Evolutionary conservation across 2,888 invertebrate species (phyloP).

Genomic region (Seira musarum): DNA sequence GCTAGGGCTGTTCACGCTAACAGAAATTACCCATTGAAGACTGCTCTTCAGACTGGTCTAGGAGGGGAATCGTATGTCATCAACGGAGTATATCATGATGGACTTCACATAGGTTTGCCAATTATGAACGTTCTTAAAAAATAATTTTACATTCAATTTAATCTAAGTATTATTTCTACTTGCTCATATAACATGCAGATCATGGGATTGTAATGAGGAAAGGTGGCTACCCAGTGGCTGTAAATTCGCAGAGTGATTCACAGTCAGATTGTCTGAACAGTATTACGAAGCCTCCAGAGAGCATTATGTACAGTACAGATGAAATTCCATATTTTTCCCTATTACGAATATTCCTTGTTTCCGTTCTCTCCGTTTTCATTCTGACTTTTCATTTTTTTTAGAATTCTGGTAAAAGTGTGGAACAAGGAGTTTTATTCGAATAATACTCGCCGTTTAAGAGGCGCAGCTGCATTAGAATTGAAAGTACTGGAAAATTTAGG

Average conservation of each 20-base stretch:
- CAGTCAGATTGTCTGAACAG: slow-evolving; percentile 73
- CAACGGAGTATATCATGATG: slow-evolving; percentile 75
- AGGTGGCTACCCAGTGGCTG: slow-evolving; percentile 75
- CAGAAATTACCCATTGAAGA: slow-evolving; percentile 73
- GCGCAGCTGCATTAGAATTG: slow-evolving; percentile 75
- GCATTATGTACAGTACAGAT: slow-evolving; percentile 75
- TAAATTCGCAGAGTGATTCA: slow-evolving; percentile 69
- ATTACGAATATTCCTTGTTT: no score
- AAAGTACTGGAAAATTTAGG: slow-evolving; percentile 77
- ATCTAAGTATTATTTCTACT: no score
- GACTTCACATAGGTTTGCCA: slow-evolving; percentile 76
- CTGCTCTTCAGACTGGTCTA: slow-evolving; percentile 75
- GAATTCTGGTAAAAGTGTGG: slow-evolving; percentile 72
- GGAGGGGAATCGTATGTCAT: slow-evolving; percentile 77
- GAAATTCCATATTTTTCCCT: no score
- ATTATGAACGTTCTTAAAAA: no score
- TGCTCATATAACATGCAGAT: slow-evolving; percentile 74
- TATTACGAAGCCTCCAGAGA: slow-evolving; percentile 72
- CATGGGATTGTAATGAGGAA: slow-evolving; percentile 75
- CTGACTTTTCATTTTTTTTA: slow-evolving; percentile 6
- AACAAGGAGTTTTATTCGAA: slow-evolving; percentile 76
- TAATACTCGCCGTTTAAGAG: slow-evolving; percentile 77
- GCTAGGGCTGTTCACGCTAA: slow-evolving; percentile 27
- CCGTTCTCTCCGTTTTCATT: neutral
- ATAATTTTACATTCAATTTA: no score